Evolutionary conservation across 2,113 vertebrate genomes (phyloP).

Genomic region (Puntigrus tetrazona): DNA sequence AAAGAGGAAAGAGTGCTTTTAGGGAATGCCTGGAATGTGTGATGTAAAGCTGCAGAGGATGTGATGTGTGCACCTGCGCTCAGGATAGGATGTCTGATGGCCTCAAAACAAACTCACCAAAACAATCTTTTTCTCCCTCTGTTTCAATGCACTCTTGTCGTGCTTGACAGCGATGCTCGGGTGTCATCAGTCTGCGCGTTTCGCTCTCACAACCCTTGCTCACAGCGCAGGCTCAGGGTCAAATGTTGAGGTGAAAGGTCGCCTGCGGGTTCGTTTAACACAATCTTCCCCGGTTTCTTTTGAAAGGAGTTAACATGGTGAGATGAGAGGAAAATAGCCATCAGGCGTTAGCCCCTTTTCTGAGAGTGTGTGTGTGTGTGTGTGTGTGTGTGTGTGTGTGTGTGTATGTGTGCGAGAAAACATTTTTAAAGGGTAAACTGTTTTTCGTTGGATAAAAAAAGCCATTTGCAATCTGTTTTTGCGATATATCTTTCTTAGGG

Average conservation of each 20-base stretch:
- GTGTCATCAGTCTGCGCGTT: slow-evolving; percentile 36
- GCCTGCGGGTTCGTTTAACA: slow-evolving; percentile 62
- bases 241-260: slow-evolving; percentile 54
- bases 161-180: slow-evolving; percentile 27
- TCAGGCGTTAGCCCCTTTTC: slow-evolving; percentile 21
- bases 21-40: slow-evolving; percentile 50
- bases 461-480: neutral
- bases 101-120: slow-evolving; percentile 70
- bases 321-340: slow-evolving; percentile 47
- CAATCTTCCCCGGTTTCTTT: slow-evolving; percentile 65
- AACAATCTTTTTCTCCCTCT: slow-evolving; percentile 34
- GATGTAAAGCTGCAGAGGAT: slow-evolving; percentile 42
- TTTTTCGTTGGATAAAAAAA: neutral
- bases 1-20: slow-evolving; percentile 3
- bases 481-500: neutral
- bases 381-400: neutral
- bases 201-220: slow-evolving; percentile 51
- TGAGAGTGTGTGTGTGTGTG: neutral
- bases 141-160: slow-evolving; percentile 18
- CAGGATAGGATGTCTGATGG: slow-evolving; percentile 71
- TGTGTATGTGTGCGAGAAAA: neutral
- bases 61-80: slow-evolving; percentile 70
- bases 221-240: slow-evolving; percentile 68
- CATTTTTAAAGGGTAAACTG: neutral
- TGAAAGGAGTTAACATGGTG: slow-evolving; percentile 64